Evolutionary conservation across 2,113 vertebrate genomes (phyloP), one percentile per base, ranked within the genome.

Genomic region (Thalassarche chlororhynchos): DNA sequence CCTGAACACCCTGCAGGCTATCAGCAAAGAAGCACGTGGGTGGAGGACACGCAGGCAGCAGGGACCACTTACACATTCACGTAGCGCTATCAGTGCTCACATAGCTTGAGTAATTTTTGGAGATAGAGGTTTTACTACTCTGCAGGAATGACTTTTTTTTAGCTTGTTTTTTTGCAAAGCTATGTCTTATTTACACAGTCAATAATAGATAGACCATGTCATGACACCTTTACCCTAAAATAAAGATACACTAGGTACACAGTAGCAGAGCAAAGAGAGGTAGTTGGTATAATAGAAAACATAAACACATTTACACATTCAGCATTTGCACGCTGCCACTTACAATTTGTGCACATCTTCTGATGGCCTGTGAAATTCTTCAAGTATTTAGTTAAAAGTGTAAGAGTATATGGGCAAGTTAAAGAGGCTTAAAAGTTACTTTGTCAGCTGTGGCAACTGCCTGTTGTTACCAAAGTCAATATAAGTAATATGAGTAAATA

Each of bases 21-120:
- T 31, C 12, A 49, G 44, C 26, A 76, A 54, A 52, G 51, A 3
- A 55, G 12, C 20, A 20, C 0, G 0, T 26, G 9, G 15, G 14
- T 58, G 20, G 44, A 71, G n/a, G 60, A 74, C 11, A 5, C 5
- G 9, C 0, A 1, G 24, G 14, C 21, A 25, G 25, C 18, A 38
- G 24, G 17, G 24, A 61, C 23, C 34, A 17, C 51, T 75, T n/a
- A 17, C 14, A 66, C 44, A 18, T 51, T 36, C 17, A 26, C 13
- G 44, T 26, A 75, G 55, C 18, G 10, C 26, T 51, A 24, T 5
- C 49, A 52, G 8, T 20, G 14, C 51, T 83, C 38, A 38, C 13
- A 49, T 1, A 32, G 10, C 13, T 42, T 28, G 28, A 60, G 6
- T 18, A 60, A 91, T 14, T 83, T 72, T 71, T 51, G 21, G 38